Evolutionary conservation across 2,797 vertebrate species (phyloP), one percentile per base, ranked within the genome.

Genomic region (Betta splendens): DNA sequence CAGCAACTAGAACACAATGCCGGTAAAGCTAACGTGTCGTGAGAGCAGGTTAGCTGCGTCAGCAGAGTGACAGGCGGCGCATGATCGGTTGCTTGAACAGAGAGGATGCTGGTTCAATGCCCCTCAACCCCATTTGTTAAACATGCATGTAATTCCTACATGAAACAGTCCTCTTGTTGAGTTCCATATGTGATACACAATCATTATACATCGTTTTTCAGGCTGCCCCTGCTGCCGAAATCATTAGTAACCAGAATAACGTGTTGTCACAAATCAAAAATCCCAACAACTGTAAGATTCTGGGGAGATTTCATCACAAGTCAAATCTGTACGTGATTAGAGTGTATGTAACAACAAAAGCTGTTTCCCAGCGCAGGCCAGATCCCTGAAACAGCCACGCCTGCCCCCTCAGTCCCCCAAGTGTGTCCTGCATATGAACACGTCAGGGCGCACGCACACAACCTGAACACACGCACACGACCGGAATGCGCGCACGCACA

Each of bases 301-400:
- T n/a, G n/a, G n/a, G n/a, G n/a, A n/a, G n/a, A n/a, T n/a, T n/a
- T 15, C 9, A 31, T 53, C 22, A 54, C 38, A 60, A 69, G 38
- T 3, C 2, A 52, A 31, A 43, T 57, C 55, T 79, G 75, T 22
- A 63, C 49, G 63, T 72, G 58, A 68, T 77, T 50, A 56, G n/a
- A 55, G 38, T 49, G 51, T 2, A 10, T 55, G 22, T 64, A 49
- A 71, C 33, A 71, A 40, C 1, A 28, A 64, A 66, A 45, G 5
- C 28, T 40, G 26, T 63, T 60, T 61, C 18, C 54, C 32, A 36
- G 9, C 12, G 9, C 18, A 18, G 39, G 16, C 32, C 21, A 52
- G 47, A 70, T 25, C 21, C 17, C 39, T 70, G 81, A 59, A 69
- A 76, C n/a, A 57, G 60, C 74, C 76, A 36, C 65, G 28, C 77